Conservation (phyloP, 2,888 invertebrate genomes). For the Andrena chrysosceles region DNA sequence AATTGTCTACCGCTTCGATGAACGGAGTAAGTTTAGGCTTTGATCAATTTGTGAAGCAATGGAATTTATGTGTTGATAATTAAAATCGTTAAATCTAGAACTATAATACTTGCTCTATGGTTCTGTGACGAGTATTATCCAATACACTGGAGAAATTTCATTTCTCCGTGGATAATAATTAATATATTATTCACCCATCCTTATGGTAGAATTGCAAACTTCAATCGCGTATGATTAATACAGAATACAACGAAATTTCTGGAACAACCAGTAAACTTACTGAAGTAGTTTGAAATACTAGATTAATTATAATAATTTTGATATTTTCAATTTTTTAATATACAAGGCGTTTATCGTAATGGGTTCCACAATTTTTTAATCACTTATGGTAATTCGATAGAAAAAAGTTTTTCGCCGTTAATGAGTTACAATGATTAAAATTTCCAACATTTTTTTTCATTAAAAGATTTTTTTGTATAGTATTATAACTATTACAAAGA, state of each 20-base stretch:
- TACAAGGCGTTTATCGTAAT: not conserved
- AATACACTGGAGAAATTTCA: constrained; percentile 19
- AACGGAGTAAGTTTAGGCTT: not conserved
- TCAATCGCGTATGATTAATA: constrained; percentile 37
- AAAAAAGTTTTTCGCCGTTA: no score
- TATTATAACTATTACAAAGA: no score
- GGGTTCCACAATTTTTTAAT: no score
- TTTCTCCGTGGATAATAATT: constrained; percentile 19
- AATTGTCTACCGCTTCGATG: not conserved
- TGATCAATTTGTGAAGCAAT: not conserved
- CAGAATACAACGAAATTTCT: not conserved
- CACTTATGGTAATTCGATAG: no score
- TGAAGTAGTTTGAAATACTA: not conserved
- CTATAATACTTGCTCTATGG: not conserved
- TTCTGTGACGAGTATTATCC: not conserved
- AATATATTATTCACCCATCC: constrained; percentile 42
- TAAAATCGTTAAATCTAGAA: no score
- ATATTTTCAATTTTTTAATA: not conserved
- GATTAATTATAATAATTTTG: not conserved
- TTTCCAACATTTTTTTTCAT: no score
- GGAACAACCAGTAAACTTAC: not conserved
- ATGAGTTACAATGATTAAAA: no score
- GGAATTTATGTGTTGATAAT: not conserved
- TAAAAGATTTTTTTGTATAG: no score
- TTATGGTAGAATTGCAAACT: constrained; percentile 32